Conservation (phyloP, 2,888 invertebrate species). For the Polyommatus iphigenia region DNA sequence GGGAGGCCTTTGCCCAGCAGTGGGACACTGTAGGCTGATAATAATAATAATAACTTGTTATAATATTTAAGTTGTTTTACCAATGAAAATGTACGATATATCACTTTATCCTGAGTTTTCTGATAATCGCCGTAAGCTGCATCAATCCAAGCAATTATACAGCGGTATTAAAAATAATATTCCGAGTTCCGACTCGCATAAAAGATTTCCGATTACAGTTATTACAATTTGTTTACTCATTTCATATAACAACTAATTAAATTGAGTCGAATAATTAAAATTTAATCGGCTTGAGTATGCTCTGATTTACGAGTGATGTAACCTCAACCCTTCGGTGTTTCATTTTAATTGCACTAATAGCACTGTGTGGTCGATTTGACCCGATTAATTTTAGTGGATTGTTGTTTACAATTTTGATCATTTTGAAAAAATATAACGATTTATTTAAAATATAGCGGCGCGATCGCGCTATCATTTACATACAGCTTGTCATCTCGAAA, state of each 20-base stretch:
- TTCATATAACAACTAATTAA: background rate
- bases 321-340: background rate
- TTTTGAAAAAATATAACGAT: too few relatives aligned
- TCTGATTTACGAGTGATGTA: conserved; percentile 5
- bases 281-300: background rate
- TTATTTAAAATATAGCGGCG: too few relatives aligned
- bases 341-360: background rate
- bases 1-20: too few relatives aligned
- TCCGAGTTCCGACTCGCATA: background rate
- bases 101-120: background rate
- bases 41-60: too few relatives aligned
- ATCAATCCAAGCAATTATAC: background rate
- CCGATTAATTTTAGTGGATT: background rate
- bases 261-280: background rate
- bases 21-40: too few relatives aligned
- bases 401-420: too few relatives aligned
- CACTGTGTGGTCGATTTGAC: background rate
- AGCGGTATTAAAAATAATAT: background rate
- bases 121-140: background rate
- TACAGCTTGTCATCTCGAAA: too few relatives aligned
- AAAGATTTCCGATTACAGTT: background rate
- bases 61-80: too few relatives aligned
- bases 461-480: too few relatives aligned
- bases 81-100: too few relatives aligned
- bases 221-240: background rate